Conservation (phyloP, 2,797 vertebrate species). For the Lutjanus campechanus region DNA sequence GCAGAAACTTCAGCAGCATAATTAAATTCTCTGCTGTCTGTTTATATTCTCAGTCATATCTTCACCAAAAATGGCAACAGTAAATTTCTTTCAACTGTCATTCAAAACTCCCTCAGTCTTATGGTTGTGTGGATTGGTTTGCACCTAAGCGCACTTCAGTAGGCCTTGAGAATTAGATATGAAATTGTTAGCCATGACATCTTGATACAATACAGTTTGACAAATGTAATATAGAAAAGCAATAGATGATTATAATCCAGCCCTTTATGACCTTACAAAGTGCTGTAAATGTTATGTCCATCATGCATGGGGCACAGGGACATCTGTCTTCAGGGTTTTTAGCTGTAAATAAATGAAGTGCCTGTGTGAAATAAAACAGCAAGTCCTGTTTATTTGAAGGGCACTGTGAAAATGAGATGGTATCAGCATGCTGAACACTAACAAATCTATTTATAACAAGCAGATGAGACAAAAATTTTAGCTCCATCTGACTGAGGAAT, state of each 20-base stretch:
- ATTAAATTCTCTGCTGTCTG: neutral
- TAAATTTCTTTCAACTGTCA: neutral
- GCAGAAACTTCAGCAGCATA: neutral
- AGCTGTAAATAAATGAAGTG: neutral
- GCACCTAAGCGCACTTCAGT: neutral
- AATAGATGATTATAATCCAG: neutral
- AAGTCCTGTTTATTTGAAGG: conserved; percentile 41
- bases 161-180: neutral
- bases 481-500: conserved; percentile 28
- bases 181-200: neutral
- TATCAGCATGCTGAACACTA: conserved; percentile 22
- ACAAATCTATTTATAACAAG: conserved; percentile 64
- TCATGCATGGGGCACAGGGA: neutral
- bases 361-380: conserved; percentile 14
- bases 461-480: conserved; percentile 23
- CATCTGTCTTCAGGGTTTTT: neutral
- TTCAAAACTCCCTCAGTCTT: neutral
- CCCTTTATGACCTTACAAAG: neutral
- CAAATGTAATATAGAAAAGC: neutral
- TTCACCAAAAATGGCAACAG: neutral
- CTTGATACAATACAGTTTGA: neutral
- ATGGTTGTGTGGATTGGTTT: neutral
- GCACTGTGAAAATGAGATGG: conserved; percentile 21
- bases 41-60: neutral
- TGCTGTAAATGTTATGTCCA: neutral